Conservation (phyloP, 1,140 invertebrate genomes). For the Dreissena rostriformis region DNA sequence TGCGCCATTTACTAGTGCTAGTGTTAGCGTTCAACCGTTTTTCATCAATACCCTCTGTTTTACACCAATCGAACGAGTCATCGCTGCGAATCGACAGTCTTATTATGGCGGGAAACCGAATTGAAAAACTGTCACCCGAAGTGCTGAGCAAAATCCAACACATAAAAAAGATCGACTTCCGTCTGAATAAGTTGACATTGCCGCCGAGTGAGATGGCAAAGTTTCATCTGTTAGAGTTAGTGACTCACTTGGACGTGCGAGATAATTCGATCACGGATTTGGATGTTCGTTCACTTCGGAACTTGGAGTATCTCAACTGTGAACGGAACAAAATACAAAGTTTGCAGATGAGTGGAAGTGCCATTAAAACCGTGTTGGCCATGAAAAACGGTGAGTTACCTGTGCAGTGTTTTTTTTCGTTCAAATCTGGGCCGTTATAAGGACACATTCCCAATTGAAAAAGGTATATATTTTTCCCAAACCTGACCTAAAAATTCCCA, state of each 20-base stretch:
- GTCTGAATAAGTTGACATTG: constrained; percentile 79
- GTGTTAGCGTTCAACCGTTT: constrained; percentile 81
- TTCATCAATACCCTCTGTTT: constrained; percentile 72
- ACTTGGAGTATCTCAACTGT: constrained; percentile 80
- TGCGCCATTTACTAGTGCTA: constrained; percentile 76
- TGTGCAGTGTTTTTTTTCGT: too few species aligned
- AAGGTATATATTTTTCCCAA: too few species aligned
- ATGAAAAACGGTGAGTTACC: constrained; percentile 76
- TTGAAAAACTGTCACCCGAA: constrained; percentile 75
- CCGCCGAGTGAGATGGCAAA: constrained; percentile 77
- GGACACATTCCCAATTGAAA: too few species aligned
- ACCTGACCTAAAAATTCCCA: too few species aligned
- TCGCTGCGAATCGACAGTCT: constrained; percentile 76
- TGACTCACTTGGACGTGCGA: constrained; percentile 79
- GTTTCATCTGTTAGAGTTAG: constrained; percentile 76
- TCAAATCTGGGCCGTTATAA: too few species aligned
- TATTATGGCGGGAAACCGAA: constrained; percentile 80
- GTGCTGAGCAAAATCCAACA: constrained; percentile 75
- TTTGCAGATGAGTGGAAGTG: constrained; percentile 76
- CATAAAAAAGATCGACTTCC: constrained; percentile 79
- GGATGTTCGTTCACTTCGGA: constrained; percentile 76
- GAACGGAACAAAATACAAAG: constrained; percentile 75
- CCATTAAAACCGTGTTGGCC: constrained; percentile 77
- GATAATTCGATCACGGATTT: constrained; percentile 78
- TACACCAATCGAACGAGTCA: constrained; percentile 68